Base-by-base conservation (phyloP, 1,140 invertebrate species). In the Zaprionus tsacasi region DNA sequence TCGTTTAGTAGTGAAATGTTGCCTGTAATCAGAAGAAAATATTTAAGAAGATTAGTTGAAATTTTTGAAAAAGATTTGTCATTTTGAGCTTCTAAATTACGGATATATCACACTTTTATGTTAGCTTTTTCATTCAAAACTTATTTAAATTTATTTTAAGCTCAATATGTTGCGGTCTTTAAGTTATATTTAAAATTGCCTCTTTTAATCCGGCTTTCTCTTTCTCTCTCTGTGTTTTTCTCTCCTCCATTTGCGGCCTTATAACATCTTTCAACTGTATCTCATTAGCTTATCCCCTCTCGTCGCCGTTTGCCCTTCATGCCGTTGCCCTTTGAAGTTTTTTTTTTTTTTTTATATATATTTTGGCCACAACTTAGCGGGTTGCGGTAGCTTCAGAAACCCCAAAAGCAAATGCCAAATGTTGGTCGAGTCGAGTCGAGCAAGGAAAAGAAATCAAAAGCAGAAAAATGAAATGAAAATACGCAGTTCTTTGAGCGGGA, bases 1-100 rank as follows among this genome's bases (percentile, higher is more conserved):
- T 88, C 77, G 83, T 81, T 88, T 48, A 78, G 83, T 81, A 75
- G 68, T 81, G 64, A 76, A 71, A 71, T 70, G 50, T 76, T 73
- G 56, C 54, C 83, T 87, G 69, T 2, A 52, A 75, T 36, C 17
- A 40, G 43, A 11, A 48, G 0, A 7, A 33, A 30, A 45, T 45
- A 6, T 5, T 30, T 30, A 21, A 21, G 2, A 21, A 21, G 27
- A 30, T 30, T 30, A 30, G 3, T 30, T 30, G 3, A 4, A 30
- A 30, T 30, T 30, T 30, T 6, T 21, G 21, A 2, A 0, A 30
- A 30, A 30, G 27, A 30, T 30, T 6, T 30, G 6, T 30, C 27
- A 2, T 1, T 30, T 5, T 30, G 27, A 30, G 4, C 27, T 5
- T 30, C 27, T 30, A 30, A 5, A 30, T 30, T 30, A 6, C 27